Conservation (phyloP, 2,797 vertebrate species). For the Schizopygopsis malacanthus region DNA sequence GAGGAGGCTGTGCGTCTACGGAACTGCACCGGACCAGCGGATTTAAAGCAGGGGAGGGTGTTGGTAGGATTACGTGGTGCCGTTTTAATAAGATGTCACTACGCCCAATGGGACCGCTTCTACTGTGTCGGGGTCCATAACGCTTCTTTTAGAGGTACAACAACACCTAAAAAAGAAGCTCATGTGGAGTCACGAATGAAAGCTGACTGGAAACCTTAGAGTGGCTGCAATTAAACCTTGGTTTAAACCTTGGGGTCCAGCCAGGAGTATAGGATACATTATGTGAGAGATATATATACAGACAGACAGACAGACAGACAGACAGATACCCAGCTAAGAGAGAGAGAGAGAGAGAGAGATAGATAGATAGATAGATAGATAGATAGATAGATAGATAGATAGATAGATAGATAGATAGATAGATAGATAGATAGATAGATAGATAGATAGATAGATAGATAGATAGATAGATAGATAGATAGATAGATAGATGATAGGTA, state of each 20-base stretch:
- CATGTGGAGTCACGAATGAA: background rate
- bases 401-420: no score
- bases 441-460: no score
- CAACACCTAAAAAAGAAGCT: background rate
- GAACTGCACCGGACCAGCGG: slow-evolving; percentile 68
- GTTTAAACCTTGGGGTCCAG: background rate
- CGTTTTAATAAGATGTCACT: slow-evolving; percentile 78
- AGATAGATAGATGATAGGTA: no score
- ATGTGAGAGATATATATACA: background rate
- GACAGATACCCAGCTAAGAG: no score
- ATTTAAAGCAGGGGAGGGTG: slow-evolving; percentile 78
- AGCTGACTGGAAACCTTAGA: background rate
- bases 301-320: background rate
- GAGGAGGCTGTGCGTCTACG: slow-evolving; percentile 60
- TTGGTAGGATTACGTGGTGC: slow-evolving; percentile 76
- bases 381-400: background rate
- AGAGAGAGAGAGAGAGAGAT: background rate
- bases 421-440: background rate
- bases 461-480: no score
- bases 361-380: no score
- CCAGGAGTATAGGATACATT: background rate
- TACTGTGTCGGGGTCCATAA: slow-evolving; percentile 57
- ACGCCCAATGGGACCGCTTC: slow-evolving; percentile 72
- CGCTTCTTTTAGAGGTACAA: slow-evolving; percentile 12
- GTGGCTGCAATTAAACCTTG: background rate